Base-by-base conservation (phyloP, 2,797 vertebrate species). In the Gallinago nigripennis region DNA sequence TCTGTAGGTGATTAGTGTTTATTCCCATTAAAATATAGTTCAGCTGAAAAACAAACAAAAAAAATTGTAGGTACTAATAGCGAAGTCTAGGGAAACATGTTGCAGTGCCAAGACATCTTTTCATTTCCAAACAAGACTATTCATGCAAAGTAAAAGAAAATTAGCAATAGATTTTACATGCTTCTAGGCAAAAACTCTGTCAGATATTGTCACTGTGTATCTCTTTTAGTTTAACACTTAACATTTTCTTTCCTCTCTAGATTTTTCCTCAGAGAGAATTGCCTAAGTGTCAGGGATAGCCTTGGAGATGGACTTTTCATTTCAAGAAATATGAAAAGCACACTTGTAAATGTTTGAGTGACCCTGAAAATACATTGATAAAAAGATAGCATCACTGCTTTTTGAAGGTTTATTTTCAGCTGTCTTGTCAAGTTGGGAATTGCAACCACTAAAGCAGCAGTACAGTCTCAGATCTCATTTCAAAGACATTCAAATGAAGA, bases 401-500 rank as follows among this genome's bases (percentile, higher is more conserved):
- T 92, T 82, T 57, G 41, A 87, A n/a, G 8, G 11, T 81, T 81
- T 89, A 57, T 83, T 89, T 95, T 92, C 64, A 95, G 41, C 37
- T 82, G 18, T 48, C 19, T 54, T 86, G 57, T 95, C 64, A 96
- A 83, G 84, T 31, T 83, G 54, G 9, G 72, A 95, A 33, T 12
- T 90, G 72, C 50, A 92, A 35, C 20, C 25, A 39, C 27, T 81
- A 71, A 68, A 78, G 15, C 13, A 50, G 23, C 31, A 92, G 10
- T 12, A n/a, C 5, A 31, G 27, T 78, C 91, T 81, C 61, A 88
- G 76, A 88, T 92, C 84, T 89, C 8, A 61, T 88, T 94, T 95
- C 91, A 95, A 93, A 95, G 68, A 51, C 37, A 69, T 87, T 77
- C n/a, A 89, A 58, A 96, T 93, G 41, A 94, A 87, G 71, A 51